Evolutionary conservation across 2,888 invertebrate genomes (phyloP), one percentile per base, ranked within the genome.

Genomic region (Aporophyla nigra): DNA sequence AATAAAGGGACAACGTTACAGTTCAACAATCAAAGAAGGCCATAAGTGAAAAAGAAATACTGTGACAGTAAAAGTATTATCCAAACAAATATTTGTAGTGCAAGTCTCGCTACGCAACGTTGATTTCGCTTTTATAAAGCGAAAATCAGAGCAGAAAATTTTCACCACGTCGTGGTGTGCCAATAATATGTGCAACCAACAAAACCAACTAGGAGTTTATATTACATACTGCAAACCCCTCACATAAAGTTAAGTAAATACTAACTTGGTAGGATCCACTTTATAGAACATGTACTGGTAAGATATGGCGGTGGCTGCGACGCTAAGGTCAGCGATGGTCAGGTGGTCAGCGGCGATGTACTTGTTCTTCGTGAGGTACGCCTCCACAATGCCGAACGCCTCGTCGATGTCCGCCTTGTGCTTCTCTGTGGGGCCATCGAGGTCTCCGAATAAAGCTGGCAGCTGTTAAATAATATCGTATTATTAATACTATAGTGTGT

Each of bases 271-370:
- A n/a, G 78, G 33, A 69, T 93, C 89, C 21, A 93, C 16, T 53
- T 88, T 83, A 16, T 86, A 86, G 14, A 92, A 84, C 43, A 46
- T 46, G 9, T 70, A 74, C 53, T 90, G 87, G 74, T 91, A 68
- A 0, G 90, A 84, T 0, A 83, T 77, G 0, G 91, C 79, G 0
- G 93, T 91, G 12, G 91, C 78, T 0, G 90, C 92, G 0, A 91
- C 67, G 7, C 90, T 85, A 33, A 93, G 71, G 76, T 93, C 93
- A 1, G 93, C 93, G 1, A 93, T 69, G 5, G 93, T 93, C 9
- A 93, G 82, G n/a, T 87, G 88, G 69, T 91, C 85, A 0, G 84
- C 78, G 0, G 90, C 92, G 21, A 92, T 75, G 83, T 89, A 93
- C 56, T 68, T 65, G 33, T 80, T 77, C 1, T 62, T 54, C 0